Evolutionary conservation across 53 echinoderm and acorn worm species (phyloP).

Genomic region (Mesocentrotus franciscanus): DNA sequence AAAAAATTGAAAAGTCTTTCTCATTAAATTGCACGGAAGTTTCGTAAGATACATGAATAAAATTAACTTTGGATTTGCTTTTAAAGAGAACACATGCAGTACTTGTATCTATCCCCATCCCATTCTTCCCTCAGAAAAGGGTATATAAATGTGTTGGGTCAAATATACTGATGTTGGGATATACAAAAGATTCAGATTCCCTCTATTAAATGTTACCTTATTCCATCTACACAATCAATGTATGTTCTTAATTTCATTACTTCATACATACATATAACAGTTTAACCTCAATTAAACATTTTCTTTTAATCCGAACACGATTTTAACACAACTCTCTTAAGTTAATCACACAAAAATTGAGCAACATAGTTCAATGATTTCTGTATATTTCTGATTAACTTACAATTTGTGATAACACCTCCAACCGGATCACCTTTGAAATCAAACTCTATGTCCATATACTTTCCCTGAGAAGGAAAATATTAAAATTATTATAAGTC

Average conservation of each 20-base stretch:
- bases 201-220: no score
- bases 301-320: not conserved
- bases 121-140: no score
- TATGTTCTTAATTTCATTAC: not conserved
- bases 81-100: no score
- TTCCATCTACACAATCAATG: not conserved
- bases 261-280: not conserved
- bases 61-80: no score
- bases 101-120: no score
- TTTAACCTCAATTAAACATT: not conserved
- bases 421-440: constrained; percentile 98
- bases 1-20: no score
- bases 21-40: no score
- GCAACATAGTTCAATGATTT: not conserved
- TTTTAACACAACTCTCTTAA: not conserved
- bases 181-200: no score
- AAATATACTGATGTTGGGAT: no score
- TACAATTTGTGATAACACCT: constrained; percentile 98
- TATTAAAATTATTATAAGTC: not conserved
- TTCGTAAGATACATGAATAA: no score
- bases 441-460: constrained; percentile 99
- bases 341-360: not conserved
- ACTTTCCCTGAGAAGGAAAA: constrained; percentile 81
- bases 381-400: constrained; percentile 59
- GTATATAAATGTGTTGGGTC: no score